These are phyloP conservation scores for Echinometra lucunter DNA, from an alignment of 53 echinoderm and acorn worm species.

Conservation along the genomic window DNA sequence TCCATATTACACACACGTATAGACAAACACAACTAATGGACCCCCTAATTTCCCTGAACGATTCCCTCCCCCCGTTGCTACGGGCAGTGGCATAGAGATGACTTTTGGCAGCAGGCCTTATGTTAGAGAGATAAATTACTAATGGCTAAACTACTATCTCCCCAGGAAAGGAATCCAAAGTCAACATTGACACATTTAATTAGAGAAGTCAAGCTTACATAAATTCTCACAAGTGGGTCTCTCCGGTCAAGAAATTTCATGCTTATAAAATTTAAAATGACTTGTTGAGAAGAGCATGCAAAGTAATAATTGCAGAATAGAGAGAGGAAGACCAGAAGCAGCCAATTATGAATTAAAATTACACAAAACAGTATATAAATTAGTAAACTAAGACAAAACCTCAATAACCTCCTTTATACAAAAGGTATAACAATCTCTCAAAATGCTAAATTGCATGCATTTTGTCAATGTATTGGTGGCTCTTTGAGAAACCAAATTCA, in stretches of 20 bases:
- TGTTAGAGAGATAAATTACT: neutral
- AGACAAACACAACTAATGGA: conserved; percentile 54
- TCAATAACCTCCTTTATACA: too few relatives aligned
- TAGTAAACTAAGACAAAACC: neutral
- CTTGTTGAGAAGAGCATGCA: neutral
- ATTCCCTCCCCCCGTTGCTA: conserved; percentile 37
- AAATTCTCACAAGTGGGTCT: conserved; percentile 4
- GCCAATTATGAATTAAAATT: neutral
- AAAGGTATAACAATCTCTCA: too few relatives aligned
- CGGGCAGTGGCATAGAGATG: conserved; percentile 12
- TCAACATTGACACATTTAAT: conserved; percentile 23
- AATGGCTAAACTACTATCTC: neutral
- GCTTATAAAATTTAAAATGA: neutral
- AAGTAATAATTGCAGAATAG: neutral
- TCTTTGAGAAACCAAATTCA: too few relatives aligned
- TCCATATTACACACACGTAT: conserved; percentile 43
- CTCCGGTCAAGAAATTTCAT: neutral
- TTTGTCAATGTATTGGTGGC: too few relatives aligned
- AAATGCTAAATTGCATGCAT: too few relatives aligned
- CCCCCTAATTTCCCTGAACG: conserved; percentile 54
- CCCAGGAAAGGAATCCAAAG: neutral
- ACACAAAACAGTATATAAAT: neutral
- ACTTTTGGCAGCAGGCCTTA: neutral
- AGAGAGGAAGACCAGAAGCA: neutral
- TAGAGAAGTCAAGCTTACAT: conserved; percentile 38